Evolutionary conservation across 2,797 vertebrate species (phyloP).

Genomic region (Anguilla pacifica): DNA sequence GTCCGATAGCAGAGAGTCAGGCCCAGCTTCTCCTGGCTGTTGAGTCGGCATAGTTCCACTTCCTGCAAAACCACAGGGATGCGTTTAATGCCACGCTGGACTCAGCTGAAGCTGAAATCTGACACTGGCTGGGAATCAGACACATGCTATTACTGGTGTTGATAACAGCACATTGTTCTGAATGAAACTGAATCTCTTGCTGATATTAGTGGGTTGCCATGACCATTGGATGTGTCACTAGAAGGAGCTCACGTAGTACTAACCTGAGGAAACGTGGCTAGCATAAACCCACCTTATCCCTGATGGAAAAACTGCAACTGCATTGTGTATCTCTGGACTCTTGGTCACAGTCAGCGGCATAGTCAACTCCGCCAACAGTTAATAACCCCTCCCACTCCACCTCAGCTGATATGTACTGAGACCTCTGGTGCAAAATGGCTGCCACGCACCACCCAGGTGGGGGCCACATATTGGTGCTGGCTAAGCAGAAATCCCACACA

Average conservation of each 20-base stretch:
- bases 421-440: too few relatives aligned
- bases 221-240: too few relatives aligned
- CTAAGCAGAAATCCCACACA: too few relatives aligned
- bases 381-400: too few relatives aligned
- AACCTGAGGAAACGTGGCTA: neutral
- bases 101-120: neutral
- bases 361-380: too few relatives aligned
- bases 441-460: too few relatives aligned
- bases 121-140: neutral
- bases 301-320: neutral
- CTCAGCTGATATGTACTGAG: too few relatives aligned
- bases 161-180: neutral
- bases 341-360: neutral
- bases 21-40: slow-evolving; percentile 91
- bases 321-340: neutral
- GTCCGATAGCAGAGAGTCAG: slow-evolving; percentile 94
- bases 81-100: neutral
- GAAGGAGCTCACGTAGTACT: too few relatives aligned
- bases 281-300: neutral
- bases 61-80: slow-evolving; percentile 70
- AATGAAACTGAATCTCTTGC: neutral
- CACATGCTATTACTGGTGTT: neutral
- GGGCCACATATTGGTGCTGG: too few relatives aligned
- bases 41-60: slow-evolving; percentile 85
- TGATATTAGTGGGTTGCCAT: too few relatives aligned